Evolutionary conservation across 2,888 invertebrate species (phyloP).

Genomic region (Stratiomys singularior): DNA sequence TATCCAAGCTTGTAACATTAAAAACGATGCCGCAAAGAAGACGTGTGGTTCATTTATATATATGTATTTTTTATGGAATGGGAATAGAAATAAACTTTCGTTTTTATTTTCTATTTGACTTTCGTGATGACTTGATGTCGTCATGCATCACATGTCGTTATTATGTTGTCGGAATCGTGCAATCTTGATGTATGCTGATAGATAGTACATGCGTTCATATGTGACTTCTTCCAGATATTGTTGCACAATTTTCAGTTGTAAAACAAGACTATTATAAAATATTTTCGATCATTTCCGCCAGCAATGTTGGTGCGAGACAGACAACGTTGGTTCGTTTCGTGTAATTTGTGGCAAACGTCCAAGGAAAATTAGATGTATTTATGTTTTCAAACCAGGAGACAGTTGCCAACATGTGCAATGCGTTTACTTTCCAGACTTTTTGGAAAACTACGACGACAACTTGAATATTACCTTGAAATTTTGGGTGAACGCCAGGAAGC

Average conservation of each 20-base stretch:
- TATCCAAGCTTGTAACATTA: too few relatives aligned
- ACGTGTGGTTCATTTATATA: background rate
- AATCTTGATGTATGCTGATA: background rate
- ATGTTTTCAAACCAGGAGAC: background rate
- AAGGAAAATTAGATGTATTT: conserved; percentile 32
- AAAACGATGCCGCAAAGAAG: too few relatives aligned
- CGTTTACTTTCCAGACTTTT: background rate
- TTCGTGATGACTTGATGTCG: background rate
- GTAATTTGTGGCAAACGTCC: conserved; percentile 17
- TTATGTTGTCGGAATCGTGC: background rate
- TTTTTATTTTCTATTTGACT: background rate
- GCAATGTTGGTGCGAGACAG: background rate
- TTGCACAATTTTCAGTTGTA: background rate
- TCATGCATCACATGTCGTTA: conserved; percentile 2
- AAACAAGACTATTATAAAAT: conserved; percentile 8
- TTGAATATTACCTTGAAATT: conserved; percentile 10
- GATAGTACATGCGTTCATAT: background rate
- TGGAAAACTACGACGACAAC: too few relatives aligned
- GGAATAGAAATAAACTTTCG: conserved; percentile 5
- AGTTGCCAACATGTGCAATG: conserved; percentile 12
- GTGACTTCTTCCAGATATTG: background rate
- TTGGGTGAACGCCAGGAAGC: background rate
- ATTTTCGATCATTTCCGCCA: background rate
- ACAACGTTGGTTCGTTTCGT: background rate
- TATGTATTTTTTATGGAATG: background rate